Base-by-base conservation (phyloP, 2,888 invertebrate genomes). In the Drymonia ruficornis region DNA sequence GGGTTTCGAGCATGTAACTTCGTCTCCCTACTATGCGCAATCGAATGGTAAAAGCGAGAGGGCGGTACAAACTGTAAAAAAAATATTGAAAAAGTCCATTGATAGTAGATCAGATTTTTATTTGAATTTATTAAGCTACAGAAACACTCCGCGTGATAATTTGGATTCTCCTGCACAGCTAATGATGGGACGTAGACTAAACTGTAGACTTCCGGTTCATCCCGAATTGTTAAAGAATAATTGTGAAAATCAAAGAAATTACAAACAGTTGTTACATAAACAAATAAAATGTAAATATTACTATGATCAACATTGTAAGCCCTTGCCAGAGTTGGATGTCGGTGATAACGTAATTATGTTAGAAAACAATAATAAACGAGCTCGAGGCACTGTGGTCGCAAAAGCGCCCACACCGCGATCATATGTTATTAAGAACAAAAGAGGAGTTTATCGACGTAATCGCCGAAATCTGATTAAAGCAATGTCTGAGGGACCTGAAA, bases 61-160 rank as follows among this genome's bases (percentile, higher is more conserved):
- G n/a, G 48, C 53, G 0, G 54, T 61, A 9, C 54, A 52, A 11
- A 59, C 52, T 6, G 28, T 56, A 12, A 58, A 61, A 50, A 50
- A 49, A 29, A 36, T 59, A 13, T 19, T 56, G 18, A 52, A 48
- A 28, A 54, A 56, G 16, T 56, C 42, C 4, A 13, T 52, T 23
- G 31, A 43, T 18, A 15, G 9, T 16, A 23, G 16, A 6, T 11
- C 40, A 16, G 53, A 59, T 50, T 49, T 49, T 49, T 38, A 50
- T 40, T 29, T 53, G 18, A 16, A 13, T 38, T 40, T 53, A n/a
- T 29, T 53, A 31, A 53, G n/a, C 16, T 50, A 28, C 36, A 44
- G 53, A 45, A 15, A n/a, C 16, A 53, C 53, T 28, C 49, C 49
- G 1, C 38, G 53, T 18, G 36, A 50, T 12, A 16, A 19, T 12